phyloP scores from a whole-genome alignment of 2,797 vertebrate species.

The Zonotrichia albicollis region DNA sequence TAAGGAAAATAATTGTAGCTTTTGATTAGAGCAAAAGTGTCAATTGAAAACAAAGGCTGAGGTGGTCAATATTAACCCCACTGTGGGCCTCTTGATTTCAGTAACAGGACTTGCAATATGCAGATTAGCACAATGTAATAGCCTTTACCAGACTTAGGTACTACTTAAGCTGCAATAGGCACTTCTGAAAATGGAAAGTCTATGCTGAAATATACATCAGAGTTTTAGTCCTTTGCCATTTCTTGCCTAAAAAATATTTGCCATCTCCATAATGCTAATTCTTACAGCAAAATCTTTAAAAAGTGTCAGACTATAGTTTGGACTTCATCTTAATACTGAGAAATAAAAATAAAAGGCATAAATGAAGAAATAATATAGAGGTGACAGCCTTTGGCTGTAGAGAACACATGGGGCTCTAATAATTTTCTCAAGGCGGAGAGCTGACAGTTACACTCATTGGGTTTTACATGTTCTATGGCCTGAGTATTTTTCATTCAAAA shows the following conservation, averaged over 20 bases:
- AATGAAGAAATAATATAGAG: slow-evolving; percentile 64
- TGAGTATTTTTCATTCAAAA: slow-evolving; percentile 54
- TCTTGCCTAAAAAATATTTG: slow-evolving; percentile 38
- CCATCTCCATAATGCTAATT: slow-evolving; percentile 13
- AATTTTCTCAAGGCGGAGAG: slow-evolving; percentile 58
- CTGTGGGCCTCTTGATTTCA: background rate
- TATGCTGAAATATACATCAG: background rate
- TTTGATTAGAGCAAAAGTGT: background rate
- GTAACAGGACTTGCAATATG: background rate
- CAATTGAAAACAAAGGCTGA: background rate
- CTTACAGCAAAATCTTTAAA: slow-evolving; percentile 40
- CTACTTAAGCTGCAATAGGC: background rate
- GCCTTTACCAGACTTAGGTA: background rate
- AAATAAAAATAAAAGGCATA: slow-evolving; percentile 67
- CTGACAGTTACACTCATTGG: slow-evolving; percentile 40
- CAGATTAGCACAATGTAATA: background rate
- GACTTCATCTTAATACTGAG: slow-evolving; percentile 26
- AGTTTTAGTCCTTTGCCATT: background rate
- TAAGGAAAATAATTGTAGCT: background rate
- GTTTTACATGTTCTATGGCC: slow-evolving; percentile 50
- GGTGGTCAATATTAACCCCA: background rate
- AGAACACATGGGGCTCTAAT: slow-evolving; percentile 41
- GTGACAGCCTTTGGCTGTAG: slow-evolving; percentile 32
- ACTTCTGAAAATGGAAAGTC: background rate
- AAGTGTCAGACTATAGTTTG: slow-evolving; percentile 15